Base-by-base conservation (phyloP, 2,113 vertebrate species). In the Miniopterus natalensis region DNA sequence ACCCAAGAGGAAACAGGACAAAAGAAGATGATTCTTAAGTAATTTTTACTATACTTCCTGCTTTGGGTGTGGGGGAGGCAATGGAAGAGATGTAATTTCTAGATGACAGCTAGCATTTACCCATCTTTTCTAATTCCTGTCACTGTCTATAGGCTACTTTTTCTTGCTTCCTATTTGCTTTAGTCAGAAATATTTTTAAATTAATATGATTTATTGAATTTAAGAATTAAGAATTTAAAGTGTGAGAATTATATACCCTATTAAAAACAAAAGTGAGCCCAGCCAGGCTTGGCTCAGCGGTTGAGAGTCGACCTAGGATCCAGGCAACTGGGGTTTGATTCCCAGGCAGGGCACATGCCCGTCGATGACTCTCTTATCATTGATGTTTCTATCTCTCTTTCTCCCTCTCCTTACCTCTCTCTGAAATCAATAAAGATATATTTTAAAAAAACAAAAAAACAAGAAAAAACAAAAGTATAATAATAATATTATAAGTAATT, bases 141-240 rank as follows among this genome's bases (percentile, higher is more conserved):
- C 51, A 57, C 0, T 78, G 1, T 53, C 12, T 73, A 18, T 23
- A 45, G 21, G 13, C 6, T 79, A 21, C 12, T 31, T 75, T 83
- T 80, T 23, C 4, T 63, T 10, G 25, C 66, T 71, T 89, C 21
- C 18, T 29, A 14, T 71, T 84, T 66, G 10, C 20, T 92, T 92
- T 61, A 63, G 3, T 81, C 17, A 77, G 31, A 70, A 23, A 61
- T 40, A 57, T 57, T 79, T 55, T 71, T 42, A 87, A 74, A 57
- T 17, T 45, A 61, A 61, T 13, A 63, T 23, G 14, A 77, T 61
- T 65, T 89, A 18, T 57, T 25, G 78, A 73, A 90, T 74, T 66
- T 68, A 86, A 78, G 21, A 87, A 63, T 49, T 88, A 86, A 78
- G 21, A 87, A 63, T 49, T 88, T 84, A 42, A 88, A 80, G 4